Conservation (phyloP, 2,888 invertebrate species). For the Poecilus cupreus region DNA sequence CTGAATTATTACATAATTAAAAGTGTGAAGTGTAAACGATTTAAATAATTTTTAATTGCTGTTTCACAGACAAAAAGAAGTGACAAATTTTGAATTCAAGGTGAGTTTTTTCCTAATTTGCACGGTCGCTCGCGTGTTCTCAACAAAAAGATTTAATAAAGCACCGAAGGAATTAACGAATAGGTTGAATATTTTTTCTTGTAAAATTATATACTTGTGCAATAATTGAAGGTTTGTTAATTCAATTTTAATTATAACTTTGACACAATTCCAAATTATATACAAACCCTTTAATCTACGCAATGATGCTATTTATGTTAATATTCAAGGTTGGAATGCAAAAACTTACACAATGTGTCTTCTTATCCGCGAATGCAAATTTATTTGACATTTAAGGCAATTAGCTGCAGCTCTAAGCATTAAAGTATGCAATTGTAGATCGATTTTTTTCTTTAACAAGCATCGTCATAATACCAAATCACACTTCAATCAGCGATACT, state of each 20-base stretch:
- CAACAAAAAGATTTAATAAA: conserved; percentile 19
- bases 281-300: background rate
- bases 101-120: background rate
- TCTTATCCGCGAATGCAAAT: background rate
- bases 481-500: too few species aligned
- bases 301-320: background rate
- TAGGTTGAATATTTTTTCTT: background rate
- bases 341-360: background rate
- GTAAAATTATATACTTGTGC: background rate
- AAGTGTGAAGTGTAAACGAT: background rate
- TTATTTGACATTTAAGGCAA: background rate
- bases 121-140: background rate
- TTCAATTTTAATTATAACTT: conserved; percentile 18
- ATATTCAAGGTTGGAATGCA: conserved; percentile 1
- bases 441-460: too few species aligned
- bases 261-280: background rate
- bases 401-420: too few species aligned
- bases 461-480: too few species aligned
- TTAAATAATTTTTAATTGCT: conserved; percentile 13
- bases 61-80: background rate
- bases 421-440: too few species aligned
- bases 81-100: background rate
- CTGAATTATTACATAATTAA: background rate
- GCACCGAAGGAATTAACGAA: background rate
- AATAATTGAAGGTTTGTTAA: conserved; percentile 2